phyloP scores from a whole-genome alignment of 1,140 invertebrate genomes.

The Calosoma granatense region DNA sequence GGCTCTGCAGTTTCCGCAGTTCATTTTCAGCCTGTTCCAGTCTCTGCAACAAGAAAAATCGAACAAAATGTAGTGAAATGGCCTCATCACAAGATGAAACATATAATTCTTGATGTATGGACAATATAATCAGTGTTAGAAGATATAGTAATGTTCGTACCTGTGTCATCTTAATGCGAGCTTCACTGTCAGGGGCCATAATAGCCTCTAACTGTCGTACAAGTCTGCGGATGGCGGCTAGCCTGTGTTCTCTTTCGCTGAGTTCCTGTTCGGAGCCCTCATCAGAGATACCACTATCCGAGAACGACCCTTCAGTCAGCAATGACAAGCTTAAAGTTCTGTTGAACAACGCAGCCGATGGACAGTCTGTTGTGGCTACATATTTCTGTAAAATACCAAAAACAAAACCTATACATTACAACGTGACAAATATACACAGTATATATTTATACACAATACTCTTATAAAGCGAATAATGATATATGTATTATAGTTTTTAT shows the following conservation, averaged over 20 bases:
- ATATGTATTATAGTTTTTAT: too few species aligned
- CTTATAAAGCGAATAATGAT: too few species aligned
- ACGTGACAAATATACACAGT: background rate
- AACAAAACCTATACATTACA: background rate
- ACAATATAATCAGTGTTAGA: too few species aligned
- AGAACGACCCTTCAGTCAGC: conserved; percentile 49
- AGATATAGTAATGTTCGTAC: too few species aligned
- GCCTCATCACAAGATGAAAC: background rate
- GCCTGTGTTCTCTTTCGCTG: conserved; percentile 57
- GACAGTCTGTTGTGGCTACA: background rate
- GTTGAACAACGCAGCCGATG: background rate
- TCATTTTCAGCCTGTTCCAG: conserved; percentile 71
- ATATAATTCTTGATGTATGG: too few species aligned
- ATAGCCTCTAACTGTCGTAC: conserved; percentile 55
- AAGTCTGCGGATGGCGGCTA: conserved; percentile 52
- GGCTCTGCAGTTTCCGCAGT: conserved; percentile 61
- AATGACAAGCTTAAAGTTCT: conserved; percentile 14
- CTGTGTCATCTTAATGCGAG: conserved; percentile 45
- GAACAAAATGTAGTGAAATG: background rate
- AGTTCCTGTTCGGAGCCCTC: conserved; percentile 64
- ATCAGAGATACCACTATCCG: conserved; percentile 67
- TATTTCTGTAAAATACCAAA: background rate
- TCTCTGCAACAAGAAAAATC: conserved; percentile 41
- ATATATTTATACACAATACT: too few species aligned
- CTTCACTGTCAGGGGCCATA: conserved; percentile 52